These are phyloP conservation scores for Lamprotornis superbus DNA, from an alignment of 2,113 vertebrate genomes.

Conservation along the genomic window DNA sequence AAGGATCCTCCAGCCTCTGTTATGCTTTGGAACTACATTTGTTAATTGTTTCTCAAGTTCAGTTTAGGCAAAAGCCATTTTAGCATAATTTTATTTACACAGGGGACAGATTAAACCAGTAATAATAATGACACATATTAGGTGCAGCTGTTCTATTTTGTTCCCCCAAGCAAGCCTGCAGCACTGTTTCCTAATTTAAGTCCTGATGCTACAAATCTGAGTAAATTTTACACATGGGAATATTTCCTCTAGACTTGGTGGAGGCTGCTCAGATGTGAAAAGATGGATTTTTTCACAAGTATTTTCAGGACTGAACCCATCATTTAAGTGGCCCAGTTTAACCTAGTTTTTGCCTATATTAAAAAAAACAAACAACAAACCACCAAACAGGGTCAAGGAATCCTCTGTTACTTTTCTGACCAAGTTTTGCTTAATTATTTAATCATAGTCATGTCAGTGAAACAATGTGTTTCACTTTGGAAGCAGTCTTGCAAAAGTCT, in stretches of 20 bases:
- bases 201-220: background rate
- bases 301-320: background rate
- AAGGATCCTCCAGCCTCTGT: background rate
- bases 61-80: background rate
- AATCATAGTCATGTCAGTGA: background rate
- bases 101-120: background rate
- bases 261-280: background rate
- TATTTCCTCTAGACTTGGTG: background rate
- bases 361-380: background rate
- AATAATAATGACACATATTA: conserved; percentile 11
- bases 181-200: background rate
- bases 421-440: background rate
- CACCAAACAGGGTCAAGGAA: background rate
- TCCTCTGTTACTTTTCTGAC: background rate
- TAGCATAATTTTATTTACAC: conserved; percentile 12
- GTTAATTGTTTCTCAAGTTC: conserved; percentile 11
- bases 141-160: conserved; percentile 11
- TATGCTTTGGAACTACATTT: background rate
- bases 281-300: background rate
- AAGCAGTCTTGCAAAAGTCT: background rate
- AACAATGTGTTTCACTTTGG: background rate
- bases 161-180: background rate
- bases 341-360: background rate
- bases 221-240: background rate
- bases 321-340: background rate